Evolutionary conservation across 2,797 vertebrate genomes (phyloP), one percentile per base, ranked within the genome.

Genomic region (Cryptoblepharus egeriae): DNA sequence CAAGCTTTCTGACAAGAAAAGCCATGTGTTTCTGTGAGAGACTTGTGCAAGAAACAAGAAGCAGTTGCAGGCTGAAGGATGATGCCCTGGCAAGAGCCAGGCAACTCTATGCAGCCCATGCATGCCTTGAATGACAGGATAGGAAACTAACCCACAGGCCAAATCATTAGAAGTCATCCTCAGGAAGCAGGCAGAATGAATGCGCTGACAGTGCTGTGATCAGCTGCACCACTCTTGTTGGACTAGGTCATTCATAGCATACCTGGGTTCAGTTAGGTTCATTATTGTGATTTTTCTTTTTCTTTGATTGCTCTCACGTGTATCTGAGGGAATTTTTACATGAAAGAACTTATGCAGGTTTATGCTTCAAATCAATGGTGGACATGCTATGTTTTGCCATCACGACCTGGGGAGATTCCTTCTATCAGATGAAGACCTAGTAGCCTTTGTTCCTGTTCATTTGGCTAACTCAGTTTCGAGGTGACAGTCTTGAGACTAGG

Each of bases 11-110:
- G 55, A 64, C 35, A 57, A 85, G 80, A 78, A 82, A 60, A 81
- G 86, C 87, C 4, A 1, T 3, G 81, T 55, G 84, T 45, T 73
- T 16, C 75, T 9, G 72, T 69, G 2, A n/a, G 10, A 71, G 86
- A 78, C 82, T 81, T 1, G 0, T 0, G 85, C 0, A 60, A 3
- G 77, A 90, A 90, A 90, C 1, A 9, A 2, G 13, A 84, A 89
- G 84, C 94, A 93, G 90, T 82, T 86, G 89, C 57, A 90, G 2
- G 60, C 80, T 35, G 1, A 30, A 1, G 4, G 79, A 84, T 72
- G 86, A 87, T 84, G 75, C 37, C 65, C 91, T 92, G 92, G 93
- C 91, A 93, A 82, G 0, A 88, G 80, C 7, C 28, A 28, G 85
- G 81, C 35, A 11, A 81, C 85, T 85, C 16, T 22, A 83, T 86